Conservation (phyloP, 1,140 invertebrate species). For the Papilio aristodemus region DNA sequence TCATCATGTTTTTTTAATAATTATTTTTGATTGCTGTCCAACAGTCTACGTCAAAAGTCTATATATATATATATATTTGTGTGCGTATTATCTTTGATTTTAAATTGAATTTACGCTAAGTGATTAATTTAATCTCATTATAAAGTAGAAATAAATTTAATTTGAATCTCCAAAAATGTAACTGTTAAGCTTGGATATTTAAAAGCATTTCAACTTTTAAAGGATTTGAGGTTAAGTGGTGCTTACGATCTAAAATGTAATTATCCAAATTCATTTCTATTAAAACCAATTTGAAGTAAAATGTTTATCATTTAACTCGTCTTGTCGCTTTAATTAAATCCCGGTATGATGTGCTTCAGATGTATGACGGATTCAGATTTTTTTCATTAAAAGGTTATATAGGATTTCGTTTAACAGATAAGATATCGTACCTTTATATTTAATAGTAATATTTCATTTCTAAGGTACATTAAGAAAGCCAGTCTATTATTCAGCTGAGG, state of each 20-base stretch:
- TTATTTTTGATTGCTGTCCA: too few relatives aligned
- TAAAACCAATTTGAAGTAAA: conserved; percentile 11
- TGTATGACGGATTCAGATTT: not conserved
- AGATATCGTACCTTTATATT: too few relatives aligned
- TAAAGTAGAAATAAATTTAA: conserved; percentile 5
- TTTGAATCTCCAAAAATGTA: conserved; percentile 8
- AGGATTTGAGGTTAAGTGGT: conserved; percentile 14
- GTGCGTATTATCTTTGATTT: too few relatives aligned
- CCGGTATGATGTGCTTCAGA: not conserved
- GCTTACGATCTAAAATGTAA: conserved; percentile 12
- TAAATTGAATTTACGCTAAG: not conserved
- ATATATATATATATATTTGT: too few relatives aligned
- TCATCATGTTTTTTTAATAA: too few relatives aligned
- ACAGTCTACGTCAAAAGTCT: too few relatives aligned
- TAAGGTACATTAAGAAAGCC: too few relatives aligned
- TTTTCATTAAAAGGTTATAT: too few relatives aligned
- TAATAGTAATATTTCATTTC: too few relatives aligned
- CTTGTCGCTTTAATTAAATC: conserved; percentile 5
- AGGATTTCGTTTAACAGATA: too few relatives aligned
- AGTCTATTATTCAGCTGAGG: too few relatives aligned
- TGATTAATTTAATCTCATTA: not conserved
- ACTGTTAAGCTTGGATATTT: conserved; percentile 3
- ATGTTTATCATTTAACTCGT: conserved; percentile 15
- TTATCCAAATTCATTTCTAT: conserved; percentile 15
- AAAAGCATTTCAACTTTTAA: conserved; percentile 11